Conservation (phyloP, 2,113 vertebrate genomes). For the Lasiurus borealis region DNA sequence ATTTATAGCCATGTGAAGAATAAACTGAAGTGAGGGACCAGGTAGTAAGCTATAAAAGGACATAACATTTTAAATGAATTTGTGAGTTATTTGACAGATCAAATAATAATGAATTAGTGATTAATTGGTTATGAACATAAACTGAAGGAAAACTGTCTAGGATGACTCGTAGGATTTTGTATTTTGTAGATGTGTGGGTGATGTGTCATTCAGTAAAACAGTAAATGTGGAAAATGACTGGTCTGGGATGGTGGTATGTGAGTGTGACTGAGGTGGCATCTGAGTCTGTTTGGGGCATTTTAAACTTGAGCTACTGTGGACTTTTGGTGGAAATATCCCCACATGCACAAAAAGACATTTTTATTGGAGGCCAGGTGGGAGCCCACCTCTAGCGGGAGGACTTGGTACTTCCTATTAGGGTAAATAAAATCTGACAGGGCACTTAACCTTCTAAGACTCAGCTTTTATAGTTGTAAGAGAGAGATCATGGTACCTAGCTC, state of each 20-base stretch:
- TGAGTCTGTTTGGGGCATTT: not conserved
- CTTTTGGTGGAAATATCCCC: not conserved
- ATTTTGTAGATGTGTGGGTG: not conserved
- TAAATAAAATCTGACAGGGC: not conserved
- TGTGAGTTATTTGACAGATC: not conserved
- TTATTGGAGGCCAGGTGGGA: too few relatives aligned
- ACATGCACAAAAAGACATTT: not conserved
- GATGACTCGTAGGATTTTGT: not conserved
- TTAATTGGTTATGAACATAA: not conserved
- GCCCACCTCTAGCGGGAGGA: too few relatives aligned
- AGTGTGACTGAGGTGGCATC: not conserved
- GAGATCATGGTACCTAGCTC: not conserved
- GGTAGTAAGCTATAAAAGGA: not conserved
- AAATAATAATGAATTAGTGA: not conserved
- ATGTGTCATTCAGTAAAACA: not conserved
- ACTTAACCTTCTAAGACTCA: not conserved
- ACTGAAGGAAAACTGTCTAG: not conserved
- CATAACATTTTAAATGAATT: not conserved
- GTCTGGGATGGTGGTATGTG: not conserved
- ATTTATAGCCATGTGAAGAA: not conserved
- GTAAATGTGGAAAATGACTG: not conserved
- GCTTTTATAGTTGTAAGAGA: conserved; percentile 16
- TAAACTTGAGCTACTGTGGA: not conserved
- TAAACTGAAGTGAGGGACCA: not conserved
- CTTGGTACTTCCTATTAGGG: not conserved